Base-by-base conservation (phyloP, 2,113 vertebrate genomes). In the Lagenorhynchus albirostris region DNA sequence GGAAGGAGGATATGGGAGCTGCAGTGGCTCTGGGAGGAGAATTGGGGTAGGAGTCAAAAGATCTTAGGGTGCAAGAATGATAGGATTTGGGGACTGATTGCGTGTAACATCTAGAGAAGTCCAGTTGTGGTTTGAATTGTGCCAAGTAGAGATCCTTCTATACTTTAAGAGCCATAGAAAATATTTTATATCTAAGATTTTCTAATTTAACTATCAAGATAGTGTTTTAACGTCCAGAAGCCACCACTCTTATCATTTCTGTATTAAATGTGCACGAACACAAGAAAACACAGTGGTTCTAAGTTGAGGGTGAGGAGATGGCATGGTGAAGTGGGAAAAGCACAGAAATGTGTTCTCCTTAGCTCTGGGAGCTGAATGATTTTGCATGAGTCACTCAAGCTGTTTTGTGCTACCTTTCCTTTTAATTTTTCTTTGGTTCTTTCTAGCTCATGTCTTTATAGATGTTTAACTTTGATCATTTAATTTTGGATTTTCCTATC, bases 161-260 rank as follows among this genome's bases (percentile, higher is more conserved):
- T 83, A 74, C 85, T 96, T 94, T 65, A 83, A 80, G n/a, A 91
- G 12, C 3, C 36, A 38, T 63, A 44, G 31, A 55, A 94, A 82
- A 63, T 83, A 67, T 70, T 95, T 92, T 90, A 21, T 26, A n/a
- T 94, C 83, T 60, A 47, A 70, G 53, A 70, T 85, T 95, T 88
- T 67, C 25, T 89, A 80, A 74, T 25, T 77, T 77, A 58, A 74
- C 36, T 67, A 47, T 65, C 74, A 68, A 90, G 31, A 21, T 36
- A 44, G 11, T 36, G 6, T 58, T 92, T 93, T 80, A 67, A 53
- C 20, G 47, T 73, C 33, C 82, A 26, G 71, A 92, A 76, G 25
- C 21, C n/a, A 47, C 36, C 31, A 38, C 20, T 77, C 21, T 55
- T 8, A 36, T 25, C 47, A 82, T 76, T 67, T 50, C 12, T 58